These are phyloP conservation scores for Cybosia mesomella DNA, from an alignment of 2,888 invertebrate genomes.

Conservation along the genomic window DNA sequence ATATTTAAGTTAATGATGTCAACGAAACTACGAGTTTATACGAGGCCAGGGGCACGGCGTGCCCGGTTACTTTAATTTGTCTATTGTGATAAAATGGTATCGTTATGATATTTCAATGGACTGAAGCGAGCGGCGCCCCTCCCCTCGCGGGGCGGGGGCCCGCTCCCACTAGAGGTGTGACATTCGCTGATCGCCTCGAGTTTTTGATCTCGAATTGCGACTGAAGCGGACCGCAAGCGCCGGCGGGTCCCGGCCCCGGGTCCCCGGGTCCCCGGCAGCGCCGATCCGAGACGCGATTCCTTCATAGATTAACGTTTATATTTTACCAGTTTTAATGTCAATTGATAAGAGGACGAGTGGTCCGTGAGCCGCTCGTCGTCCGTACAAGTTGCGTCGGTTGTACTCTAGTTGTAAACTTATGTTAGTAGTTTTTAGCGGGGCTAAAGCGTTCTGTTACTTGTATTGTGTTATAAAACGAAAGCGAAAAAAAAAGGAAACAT, in stretches of 20 bases:
- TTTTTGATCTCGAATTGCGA: slow-evolving; percentile 80
- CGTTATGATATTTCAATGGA: slow-evolving; percentile 53
- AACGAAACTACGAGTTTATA: slow-evolving; percentile 50
- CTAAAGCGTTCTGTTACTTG: slow-evolving; percentile 70
- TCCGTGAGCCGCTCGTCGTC: slow-evolving; percentile 56
- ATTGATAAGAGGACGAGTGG: slow-evolving; percentile 67
- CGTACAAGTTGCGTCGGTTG: slow-evolving; percentile 73
- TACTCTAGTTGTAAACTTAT: slow-evolving; percentile 76
- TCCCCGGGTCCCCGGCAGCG: too few species aligned
- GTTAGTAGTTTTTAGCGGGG: slow-evolving; percentile 78
- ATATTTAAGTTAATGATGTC: slow-evolving; percentile 44
- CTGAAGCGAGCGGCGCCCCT: slow-evolving; percentile 42
- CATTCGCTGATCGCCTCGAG: slow-evolving; percentile 56
- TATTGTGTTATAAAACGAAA: slow-evolving; percentile 75
- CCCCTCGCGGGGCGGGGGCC: neutral
- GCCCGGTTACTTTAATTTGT: slow-evolving; percentile 59
- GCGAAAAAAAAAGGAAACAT: slow-evolving; percentile 62
- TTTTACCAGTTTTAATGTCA: slow-evolving; percentile 77
- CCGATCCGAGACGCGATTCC: slow-evolving; percentile 73
- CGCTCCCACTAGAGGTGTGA: slow-evolving; percentile 51
- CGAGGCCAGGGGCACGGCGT: slow-evolving; percentile 58
- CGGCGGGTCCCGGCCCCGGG: slow-evolving; percentile 8
- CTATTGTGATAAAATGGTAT: slow-evolving; percentile 65
- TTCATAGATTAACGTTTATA: slow-evolving; percentile 76
- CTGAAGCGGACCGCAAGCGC: slow-evolving; percentile 44